These are phyloP conservation scores for Pseudomyrmex concolor DNA, from an alignment of 1,140 invertebrate genomes.

Conservation along the genomic window DNA sequence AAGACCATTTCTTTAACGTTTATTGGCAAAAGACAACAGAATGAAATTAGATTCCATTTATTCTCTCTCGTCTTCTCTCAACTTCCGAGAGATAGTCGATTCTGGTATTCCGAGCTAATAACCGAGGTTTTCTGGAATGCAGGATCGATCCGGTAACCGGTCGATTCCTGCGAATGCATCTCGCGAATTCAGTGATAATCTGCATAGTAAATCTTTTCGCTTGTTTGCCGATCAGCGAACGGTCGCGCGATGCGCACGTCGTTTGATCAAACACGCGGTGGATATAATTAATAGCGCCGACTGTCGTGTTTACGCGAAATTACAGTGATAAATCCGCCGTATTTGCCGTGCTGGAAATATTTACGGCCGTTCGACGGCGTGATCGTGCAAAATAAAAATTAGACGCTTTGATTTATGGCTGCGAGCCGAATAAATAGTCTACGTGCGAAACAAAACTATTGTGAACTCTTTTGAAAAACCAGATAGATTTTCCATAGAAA, in stretches of 20 bases:
- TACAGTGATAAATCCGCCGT: conserved; percentile 59
- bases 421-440: conserved; percentile 26
- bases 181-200: conserved; percentile 16
- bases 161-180: conserved; percentile 1
- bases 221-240: conserved; percentile 48
- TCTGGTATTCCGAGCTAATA: not conserved
- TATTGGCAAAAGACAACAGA: conserved; percentile 7
- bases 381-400: conserved; percentile 53
- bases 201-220: conserved; percentile 53
- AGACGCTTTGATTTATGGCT: conserved; percentile 42
- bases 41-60: conserved; percentile 26
- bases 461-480: not conserved
- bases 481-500: not conserved
- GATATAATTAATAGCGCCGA: conserved; percentile 57
- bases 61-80: conserved; percentile 5
- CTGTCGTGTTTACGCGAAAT: conserved; percentile 57
- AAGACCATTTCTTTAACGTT: not conserved
- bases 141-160: too few species aligned
- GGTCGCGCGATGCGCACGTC: conserved; percentile 7
- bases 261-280: conserved; percentile 52
- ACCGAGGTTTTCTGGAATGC: conserved; percentile 4
- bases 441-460: not conserved
- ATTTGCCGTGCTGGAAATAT: conserved; percentile 54
- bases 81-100: not conserved
- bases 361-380: conserved; percentile 47